Evolutionary conservation across 1,140 invertebrate genomes (phyloP), one percentile per base, ranked within the genome.

Genomic region (Zophobas morio): DNA sequence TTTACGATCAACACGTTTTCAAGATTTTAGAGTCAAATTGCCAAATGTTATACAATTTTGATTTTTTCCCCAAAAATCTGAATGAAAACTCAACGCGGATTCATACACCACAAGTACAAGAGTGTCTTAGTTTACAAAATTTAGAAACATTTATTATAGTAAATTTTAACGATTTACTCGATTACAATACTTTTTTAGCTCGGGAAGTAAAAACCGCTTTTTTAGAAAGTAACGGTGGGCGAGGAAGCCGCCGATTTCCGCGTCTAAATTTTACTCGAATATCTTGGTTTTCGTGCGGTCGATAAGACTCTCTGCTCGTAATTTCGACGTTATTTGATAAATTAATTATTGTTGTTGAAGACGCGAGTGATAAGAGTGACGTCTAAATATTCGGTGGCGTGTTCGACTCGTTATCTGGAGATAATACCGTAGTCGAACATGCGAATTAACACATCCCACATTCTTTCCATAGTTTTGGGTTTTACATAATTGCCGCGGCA

Each of bases 331-430:
- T 51, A 2, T 5, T 51, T 51, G n/a, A n/a, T 51, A 20, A 51
- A 51, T 51, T n/a, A 51, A 6, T 51, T 51, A 51, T 51, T 51
- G n/a, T 51, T 20, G 4, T 6, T 51, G n/a, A 51, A 4, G 49
- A 4, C n/a, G 3, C n/a, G 4, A 51, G 2, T 51, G 49, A 51
- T 51, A 51, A 51, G 49, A 51, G 49, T 51, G 49, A 51, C 49
- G 49, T 51, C 49, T 51, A 20, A 6, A 51, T 6, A 51, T 51
- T 51, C n/a, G 49, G 49, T 51, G 49, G 49, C 49, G 20, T 51
- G 49, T 51, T 51, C 49, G 20, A 20, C 49, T 51, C 20, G 49
- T 51, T 51, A 51, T 51, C n/a, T 51, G 3, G 20, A 2, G 49
- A 51, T 46, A 46, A 46, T 20, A 46, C 42, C 42, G 8, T 46